Evolutionary conservation across 2,888 invertebrate species (phyloP), one percentile per base, ranked within the genome.

Genomic region (Coleophora deauratella): DNA sequence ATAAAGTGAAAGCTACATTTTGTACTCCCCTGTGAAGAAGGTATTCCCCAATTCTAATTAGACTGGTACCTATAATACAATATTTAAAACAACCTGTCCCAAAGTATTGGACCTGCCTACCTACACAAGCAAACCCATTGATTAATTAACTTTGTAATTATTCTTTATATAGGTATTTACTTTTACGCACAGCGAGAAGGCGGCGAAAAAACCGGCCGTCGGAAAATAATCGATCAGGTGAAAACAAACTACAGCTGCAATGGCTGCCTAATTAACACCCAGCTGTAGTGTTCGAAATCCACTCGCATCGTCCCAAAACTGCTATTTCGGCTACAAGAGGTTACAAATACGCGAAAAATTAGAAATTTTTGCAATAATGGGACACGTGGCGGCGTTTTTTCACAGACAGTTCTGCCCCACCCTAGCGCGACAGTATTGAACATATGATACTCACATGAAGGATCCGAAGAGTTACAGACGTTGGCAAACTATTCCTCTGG

Each of bases 301-400:
- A 0, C 12, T 28, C 7, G 13, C 7, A 21, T 21, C 7, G 28
- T 9, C 7, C 2, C 11, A 37, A 47, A 55, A 32, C 27, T 31
- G 34, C 30, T 42, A 12, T 7, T 35, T 45, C 4, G n/a, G n/a
- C 35, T 31, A 27, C 44, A 37, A 55, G 50, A 46, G 31, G 38
- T 31, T 37, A 46, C 46, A 54, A 59, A 57, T 56, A 42, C 30
- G 44, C 39, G 43, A 54, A 60, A 62, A 21, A 21, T 21, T 21
- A 21, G 21, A 6, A 21, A 21, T 4, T 4, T 21, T 21, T 4
- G 21, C 6, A 30, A 64, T 76, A 69, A 66, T 66, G 72, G 72
- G 82, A 85, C 85, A 85, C 85, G 85, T 85, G 85, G 85, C 85
- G 76, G 68, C 66, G 68, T 68, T 73, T 69, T 45, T 72, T 64